phyloP scores from a whole-genome alignment of 2,797 vertebrate genomes.

The Harpagifer antarcticus region DNA sequence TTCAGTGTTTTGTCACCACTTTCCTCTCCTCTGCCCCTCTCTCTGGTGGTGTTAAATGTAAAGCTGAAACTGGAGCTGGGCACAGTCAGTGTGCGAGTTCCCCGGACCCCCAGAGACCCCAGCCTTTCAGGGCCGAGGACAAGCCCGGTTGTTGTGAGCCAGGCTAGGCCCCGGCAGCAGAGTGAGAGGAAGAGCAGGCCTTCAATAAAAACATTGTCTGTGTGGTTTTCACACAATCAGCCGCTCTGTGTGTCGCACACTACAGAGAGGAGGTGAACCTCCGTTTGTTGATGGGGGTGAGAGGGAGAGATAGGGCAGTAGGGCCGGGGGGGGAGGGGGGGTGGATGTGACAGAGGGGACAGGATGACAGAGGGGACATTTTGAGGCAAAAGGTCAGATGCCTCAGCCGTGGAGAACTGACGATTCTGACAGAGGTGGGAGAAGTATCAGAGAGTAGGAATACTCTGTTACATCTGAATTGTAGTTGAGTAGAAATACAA shows the following conservation, averaged over 20 bases:
- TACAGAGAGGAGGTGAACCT: conserved; percentile 59
- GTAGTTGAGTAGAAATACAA: too few relatives aligned
- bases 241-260: conserved; percentile 74
- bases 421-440: not conserved
- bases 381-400: conserved; percentile 36
- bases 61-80: conserved; percentile 86
- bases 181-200: conserved; percentile 88
- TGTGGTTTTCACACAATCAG: conserved; percentile 82
- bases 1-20: conserved; percentile 34
- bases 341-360: conserved; percentile 44
- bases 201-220: conserved; percentile 92
- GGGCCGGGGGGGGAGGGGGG: conserved; percentile 43
- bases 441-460: too few relatives aligned
- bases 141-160: conserved; percentile 86
- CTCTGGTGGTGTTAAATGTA: conserved; percentile 86
- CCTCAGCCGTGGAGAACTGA: not conserved
- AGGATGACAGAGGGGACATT: conserved; percentile 40
- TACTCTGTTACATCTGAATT: too few relatives aligned
- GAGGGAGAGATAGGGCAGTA: conserved; percentile 64
- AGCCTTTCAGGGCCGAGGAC: conserved; percentile 86
- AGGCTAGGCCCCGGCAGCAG: conserved; percentile 67
- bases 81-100: conserved; percentile 76
- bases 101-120: conserved; percentile 74
- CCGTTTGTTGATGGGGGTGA: conserved; percentile 54
- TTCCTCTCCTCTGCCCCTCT: conserved; percentile 59